Base-by-base conservation (phyloP, 2,797 vertebrate species). In the Neosalanx taihuensis region DNA sequence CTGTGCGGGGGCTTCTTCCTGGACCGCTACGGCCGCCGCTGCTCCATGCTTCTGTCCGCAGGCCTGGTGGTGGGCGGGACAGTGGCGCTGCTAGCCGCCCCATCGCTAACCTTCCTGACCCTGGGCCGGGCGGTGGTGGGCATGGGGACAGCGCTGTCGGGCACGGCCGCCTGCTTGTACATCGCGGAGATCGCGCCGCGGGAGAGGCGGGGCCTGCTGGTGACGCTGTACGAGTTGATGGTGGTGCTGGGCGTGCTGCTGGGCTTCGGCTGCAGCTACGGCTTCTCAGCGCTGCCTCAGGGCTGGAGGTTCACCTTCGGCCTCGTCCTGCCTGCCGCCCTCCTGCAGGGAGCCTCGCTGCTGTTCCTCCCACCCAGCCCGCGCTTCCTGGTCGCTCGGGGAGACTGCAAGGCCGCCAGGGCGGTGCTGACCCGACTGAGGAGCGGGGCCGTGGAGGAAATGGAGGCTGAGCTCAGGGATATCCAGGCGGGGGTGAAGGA, bases 241-340 rank as follows among this genome's bases (percentile, higher is more conserved):
- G 89, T 97, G 76, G 97, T 99, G 13, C 83, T 89, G 0, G 97
- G 97, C 15, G 94, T 99, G n/a, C 94, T 99, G 78, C 86, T 94
- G 64, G 96, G 96, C 74, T 99, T 98, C 58, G 88, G 96, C 84
- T 93, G 94, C 69, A 97, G 97, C 76, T 98, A 95, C 0, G 91
- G 86, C 0, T 97, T 99, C 68, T 88, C 96, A 60, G 87, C 79
- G 0, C 0, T 94, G 31, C 85, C 89, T 58, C 85, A 90, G 0
- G 97, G 97, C 37, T 99, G 96, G 97, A 93, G 92, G 3, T 98
- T 95, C 41, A 97, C 95, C 75, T 96, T 99, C 23, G 93, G 93
- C 62, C 93, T 96, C 0, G 95, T 94, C 12, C 93, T 97, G 75
- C 94, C 95, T 0, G 82, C 95, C 0, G 96, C 95, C 3, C 80